Percentiles rank a stretch among this genome's conserved stretches.
phyloP scores from a whole-genome alignment of 2,113 vertebrate genomes.

The Gymnorhina tibicen region DNA sequence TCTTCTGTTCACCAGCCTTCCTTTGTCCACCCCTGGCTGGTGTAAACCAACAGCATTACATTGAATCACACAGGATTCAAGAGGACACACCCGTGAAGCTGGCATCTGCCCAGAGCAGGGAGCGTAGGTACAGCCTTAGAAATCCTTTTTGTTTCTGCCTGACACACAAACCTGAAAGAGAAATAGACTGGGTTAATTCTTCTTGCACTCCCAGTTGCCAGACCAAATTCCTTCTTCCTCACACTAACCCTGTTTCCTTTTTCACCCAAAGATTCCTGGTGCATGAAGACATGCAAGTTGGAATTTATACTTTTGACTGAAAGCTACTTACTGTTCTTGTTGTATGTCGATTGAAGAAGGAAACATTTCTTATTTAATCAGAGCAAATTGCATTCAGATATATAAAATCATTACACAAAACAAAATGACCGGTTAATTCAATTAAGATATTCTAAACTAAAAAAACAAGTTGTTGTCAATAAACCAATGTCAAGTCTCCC shows the following conservation, averaged over 20 bases:
- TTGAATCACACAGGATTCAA: background rate
- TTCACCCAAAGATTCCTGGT: background rate
- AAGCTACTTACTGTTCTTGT: background rate
- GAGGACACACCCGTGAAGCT: background rate
- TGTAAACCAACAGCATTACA: background rate
- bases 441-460: background rate
- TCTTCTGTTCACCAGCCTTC: background rate
- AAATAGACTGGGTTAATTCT: background rate
- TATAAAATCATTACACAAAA: slow-evolving; percentile 6
- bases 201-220: background rate
- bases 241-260: background rate
- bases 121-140: rapidly evolving
- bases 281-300: background rate
- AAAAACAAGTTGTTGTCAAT: background rate
- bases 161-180: background rate
- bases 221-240: background rate
- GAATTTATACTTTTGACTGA: background rate
- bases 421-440: background rate
- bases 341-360: background rate
- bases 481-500: background rate
- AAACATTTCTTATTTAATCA: slow-evolving; percentile 2
- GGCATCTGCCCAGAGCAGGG: background rate
- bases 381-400: background rate
- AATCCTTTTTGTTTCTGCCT: background rate
- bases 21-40: background rate